phyloP scores from a whole-genome alignment of 2,888 invertebrate species.

The Agrochola circellaris region DNA sequence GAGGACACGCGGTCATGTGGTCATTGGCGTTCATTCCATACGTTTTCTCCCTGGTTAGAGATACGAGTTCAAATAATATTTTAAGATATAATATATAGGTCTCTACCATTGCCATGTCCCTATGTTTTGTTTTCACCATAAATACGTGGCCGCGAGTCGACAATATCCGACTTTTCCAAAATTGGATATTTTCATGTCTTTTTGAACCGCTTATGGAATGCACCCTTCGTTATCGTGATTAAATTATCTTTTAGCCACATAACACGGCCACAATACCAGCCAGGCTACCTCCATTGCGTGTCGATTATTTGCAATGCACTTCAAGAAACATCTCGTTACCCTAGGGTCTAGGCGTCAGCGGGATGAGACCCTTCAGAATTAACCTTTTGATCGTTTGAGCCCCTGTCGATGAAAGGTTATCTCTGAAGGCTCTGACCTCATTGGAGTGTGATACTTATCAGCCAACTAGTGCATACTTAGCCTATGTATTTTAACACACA shows the following conservation, averaged over 20 bases:
- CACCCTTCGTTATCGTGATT: background rate
- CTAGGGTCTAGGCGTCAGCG: background rate
- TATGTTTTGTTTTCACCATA: too few relatives aligned
- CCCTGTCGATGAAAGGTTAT: conserved; percentile 1
- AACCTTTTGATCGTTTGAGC: background rate
- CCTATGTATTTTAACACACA: background rate
- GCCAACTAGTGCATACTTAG: background rate
- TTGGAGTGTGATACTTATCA: background rate
- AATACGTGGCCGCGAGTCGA: background rate
- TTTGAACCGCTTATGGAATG: background rate
- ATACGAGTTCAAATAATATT: too few relatives aligned
- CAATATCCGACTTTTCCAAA: background rate
- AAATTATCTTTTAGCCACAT: background rate
- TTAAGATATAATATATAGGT: too few relatives aligned
- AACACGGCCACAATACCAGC: background rate
- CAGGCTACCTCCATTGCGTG: background rate
- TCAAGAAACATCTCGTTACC: background rate
- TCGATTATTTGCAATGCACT: background rate
- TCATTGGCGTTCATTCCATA: too few relatives aligned
- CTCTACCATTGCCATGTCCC: too few relatives aligned
- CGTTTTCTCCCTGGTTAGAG: too few relatives aligned
- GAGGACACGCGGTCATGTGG: background rate
- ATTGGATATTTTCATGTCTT: background rate
- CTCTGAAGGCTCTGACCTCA: background rate
- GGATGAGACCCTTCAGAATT: background rate